Base-by-base conservation (phyloP, 2,797 vertebrate species). In the Microctenopoma lineatum region DNA sequence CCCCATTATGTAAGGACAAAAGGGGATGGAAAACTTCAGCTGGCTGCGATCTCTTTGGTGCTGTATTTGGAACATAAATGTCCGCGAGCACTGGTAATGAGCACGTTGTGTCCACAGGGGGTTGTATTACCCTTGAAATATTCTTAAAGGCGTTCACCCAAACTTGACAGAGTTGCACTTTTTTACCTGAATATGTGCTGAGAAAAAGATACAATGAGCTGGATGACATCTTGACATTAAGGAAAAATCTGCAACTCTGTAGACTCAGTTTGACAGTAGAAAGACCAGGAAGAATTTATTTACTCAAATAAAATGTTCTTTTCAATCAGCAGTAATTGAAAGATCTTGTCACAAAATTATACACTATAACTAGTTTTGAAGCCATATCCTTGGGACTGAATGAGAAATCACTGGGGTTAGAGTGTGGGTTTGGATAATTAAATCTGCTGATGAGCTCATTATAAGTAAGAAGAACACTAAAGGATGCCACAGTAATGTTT, bases 1-100 rank as follows among this genome's bases (percentile, higher is more conserved):
- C 76, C 79, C 46, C 69, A 63, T 84, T 87, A 81, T 55, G 64
- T 73, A 76, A 86, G 84, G 85, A 83, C 84, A 83, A 80, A 77
- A 16, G 18, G 59, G 72, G 64, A 77, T 66, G 58, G 16, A 59
- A 62, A 57, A 58, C 59, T 34, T 67, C 26, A 55, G 53, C 63
- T 16, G 34, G 60, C 65, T 68, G 7, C 2, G 32, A 27, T 68
- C 54, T 72, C 85, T 77, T 51, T 25, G 5, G 80, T 61, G 77
- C 41, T 60, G 54, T 66, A 90, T 87, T 51, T 82, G 69, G 87
- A 87, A 48, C 81, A 2, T 51, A 66, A 55, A 79, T 82, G 70
- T 64, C 90, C 66, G 5, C 38, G 3, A 70, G 91, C 84, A 34
- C 58, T 70, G 56, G 86, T 81, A 74, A 25, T 66, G 60, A 51